Evolutionary conservation across 1,140 invertebrate genomes (phyloP), one percentile per base, ranked within the genome.

Genomic region (Laupala kohalensis): DNA sequence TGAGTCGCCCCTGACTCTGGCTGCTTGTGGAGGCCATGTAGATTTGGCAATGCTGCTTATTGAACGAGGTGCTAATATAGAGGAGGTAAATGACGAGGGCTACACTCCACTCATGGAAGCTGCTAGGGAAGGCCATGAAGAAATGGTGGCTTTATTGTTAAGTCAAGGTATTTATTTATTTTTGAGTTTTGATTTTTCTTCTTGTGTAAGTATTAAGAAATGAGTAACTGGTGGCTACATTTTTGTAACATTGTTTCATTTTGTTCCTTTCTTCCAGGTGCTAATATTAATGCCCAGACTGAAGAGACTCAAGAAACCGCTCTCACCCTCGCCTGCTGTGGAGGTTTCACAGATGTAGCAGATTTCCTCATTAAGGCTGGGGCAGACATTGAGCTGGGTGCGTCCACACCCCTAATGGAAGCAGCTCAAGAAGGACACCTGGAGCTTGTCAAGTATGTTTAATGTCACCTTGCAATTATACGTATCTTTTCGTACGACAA

Each of bases 81-180:
- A 99, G 82, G 97, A 99, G 84, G 96, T 94, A 27, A 99, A 99
- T 82, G 97, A 99, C 81, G 97, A 99, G 84, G 96, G 97, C n/a
- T 99, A 99, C 81, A 99, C 97, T 6, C 96, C 97, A n/a, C 83
- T 99, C 62, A 97, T 97, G 95, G 97, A 99, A 85, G 97, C 96
- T 70, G 94, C 96, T 0, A 84, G 97, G 19, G 97, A 99, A 83
- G 97, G 97, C 25, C 97, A 99, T 80, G 94, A 98, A 80, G 95
- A 97, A 81, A 98, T 99, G 94, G 96, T 99, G 13, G 93, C 94
- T 30, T 83, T 98, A 64, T 86, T 99, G 25, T 84, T 99, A 0
- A 91, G 90, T 76, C 93, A 97, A 85, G 94, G 90, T 91, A 80
- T 9, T 24, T 66, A 25, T 26, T 66, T 64, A n/a, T n/a, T 64